Conservation (phyloP, 2,113 vertebrate genomes). For the Crotalus helleri region DNA sequence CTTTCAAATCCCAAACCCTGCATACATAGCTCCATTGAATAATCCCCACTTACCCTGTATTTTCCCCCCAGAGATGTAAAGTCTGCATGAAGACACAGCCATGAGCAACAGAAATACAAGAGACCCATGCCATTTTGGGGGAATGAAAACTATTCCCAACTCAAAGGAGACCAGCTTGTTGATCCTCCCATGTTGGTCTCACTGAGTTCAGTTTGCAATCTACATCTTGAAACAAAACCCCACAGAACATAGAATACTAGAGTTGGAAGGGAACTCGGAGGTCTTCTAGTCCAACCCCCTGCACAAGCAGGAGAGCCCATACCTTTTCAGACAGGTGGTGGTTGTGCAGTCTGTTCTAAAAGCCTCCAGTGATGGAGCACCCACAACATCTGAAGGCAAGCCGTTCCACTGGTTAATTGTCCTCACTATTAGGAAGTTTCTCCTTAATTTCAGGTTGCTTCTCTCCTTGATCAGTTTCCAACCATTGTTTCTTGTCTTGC, state of each 20-base stretch:
- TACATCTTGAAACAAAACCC: rapidly evolving
- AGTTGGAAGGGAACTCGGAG: background rate
- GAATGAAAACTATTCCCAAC: no score
- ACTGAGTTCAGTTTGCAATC: background rate
- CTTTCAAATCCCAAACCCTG: background rate
- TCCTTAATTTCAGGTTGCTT: no score
- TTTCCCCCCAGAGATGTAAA: background rate
- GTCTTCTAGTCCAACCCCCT: background rate
- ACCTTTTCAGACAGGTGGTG: background rate
- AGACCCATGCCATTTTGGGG: background rate
- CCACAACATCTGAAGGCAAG: background rate
- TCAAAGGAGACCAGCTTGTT: background rate
- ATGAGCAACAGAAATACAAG: no score
- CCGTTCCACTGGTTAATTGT: no score
- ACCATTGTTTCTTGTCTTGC: background rate
- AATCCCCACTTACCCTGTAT: background rate
- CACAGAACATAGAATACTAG: background rate
- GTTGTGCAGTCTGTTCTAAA: background rate
- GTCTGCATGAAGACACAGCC: background rate
- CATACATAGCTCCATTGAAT: background rate
- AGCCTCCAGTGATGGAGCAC: background rate
- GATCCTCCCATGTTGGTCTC: background rate
- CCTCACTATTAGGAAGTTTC: no score
- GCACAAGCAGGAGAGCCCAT: background rate
- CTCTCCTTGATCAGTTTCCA: no score